phyloP scores from a whole-genome alignment of 53 echinoderm and acorn worm genomes.

The Astropecten irregularis region DNA sequence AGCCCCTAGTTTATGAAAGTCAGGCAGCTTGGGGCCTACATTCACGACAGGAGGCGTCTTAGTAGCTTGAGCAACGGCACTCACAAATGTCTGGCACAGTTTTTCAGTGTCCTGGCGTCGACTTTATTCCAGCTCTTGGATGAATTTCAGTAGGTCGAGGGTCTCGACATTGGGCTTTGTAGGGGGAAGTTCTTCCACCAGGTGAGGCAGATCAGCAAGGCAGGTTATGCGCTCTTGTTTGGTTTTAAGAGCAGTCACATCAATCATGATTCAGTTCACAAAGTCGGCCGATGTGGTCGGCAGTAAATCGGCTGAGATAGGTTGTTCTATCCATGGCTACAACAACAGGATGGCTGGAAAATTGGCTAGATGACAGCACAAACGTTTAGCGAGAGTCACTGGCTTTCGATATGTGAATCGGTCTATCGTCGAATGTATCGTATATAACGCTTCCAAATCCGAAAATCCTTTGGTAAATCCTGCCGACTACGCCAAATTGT shows the following conservation, averaged over 20 bases:
- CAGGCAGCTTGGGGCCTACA: constrained; percentile 20
- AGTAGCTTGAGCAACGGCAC: neutral
- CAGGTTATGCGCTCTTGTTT: constrained; percentile 41
- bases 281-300: constrained; percentile 24
- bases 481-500: constrained; percentile 22
- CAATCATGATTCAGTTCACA: constrained; percentile 48
- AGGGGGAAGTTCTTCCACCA: constrained; percentile 12
- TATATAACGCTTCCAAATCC: too few species aligned
- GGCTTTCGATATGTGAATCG: too few species aligned
- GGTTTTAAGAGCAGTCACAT: constrained; percentile 11
- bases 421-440: too few species aligned
- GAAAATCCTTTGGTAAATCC: too few species aligned
- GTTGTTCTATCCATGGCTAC: neutral
- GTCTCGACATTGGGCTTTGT: neutral
- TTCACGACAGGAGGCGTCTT: neutral
- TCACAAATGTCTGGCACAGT: neutral
- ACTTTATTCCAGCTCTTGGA: constrained; percentile 7
- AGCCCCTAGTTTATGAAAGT: constrained; percentile 40
- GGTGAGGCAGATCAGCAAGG: constrained; percentile 15
- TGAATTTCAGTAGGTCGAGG: neutral
- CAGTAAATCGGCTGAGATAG: constrained; percentile 24
- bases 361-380: too few species aligned
- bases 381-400: too few species aligned
- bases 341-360: too few species aligned
- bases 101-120: constrained; percentile 46